Evolutionary conservation across 2,797 vertebrate species (phyloP).

Genomic region (Phrynocephalus forsythii): DNA sequence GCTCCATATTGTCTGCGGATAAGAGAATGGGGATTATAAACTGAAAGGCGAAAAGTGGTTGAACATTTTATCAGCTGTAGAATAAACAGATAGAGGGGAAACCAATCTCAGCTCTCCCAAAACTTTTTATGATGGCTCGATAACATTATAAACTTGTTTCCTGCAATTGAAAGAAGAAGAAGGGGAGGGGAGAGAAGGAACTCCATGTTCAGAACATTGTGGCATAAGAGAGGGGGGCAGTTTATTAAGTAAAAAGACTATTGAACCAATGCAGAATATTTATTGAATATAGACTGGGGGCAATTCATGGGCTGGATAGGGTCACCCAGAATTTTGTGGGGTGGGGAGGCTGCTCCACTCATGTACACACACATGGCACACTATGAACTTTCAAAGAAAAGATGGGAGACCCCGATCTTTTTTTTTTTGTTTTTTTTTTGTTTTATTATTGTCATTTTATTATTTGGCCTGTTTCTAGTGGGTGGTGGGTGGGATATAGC

Average conservation of each 20-base stretch:
- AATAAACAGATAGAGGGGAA: constrained; percentile 80
- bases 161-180: constrained; percentile 71
- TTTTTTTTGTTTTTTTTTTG: too few relatives aligned
- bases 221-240: constrained; percentile 37
- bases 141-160: constrained; percentile 78
- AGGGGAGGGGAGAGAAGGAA: constrained; percentile 33
- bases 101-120: constrained; percentile 71
- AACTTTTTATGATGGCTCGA: constrained; percentile 76
- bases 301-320: too few relatives aligned
- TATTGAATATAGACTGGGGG: too few relatives aligned
- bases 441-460: too few relatives aligned
- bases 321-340: too few relatives aligned
- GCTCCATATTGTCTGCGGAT: constrained; percentile 69
- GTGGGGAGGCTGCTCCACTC: too few relatives aligned
- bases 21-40: constrained; percentile 64
- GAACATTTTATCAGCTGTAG: constrained; percentile 74
- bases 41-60: constrained; percentile 68
- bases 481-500: too few relatives aligned
- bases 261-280: background rate
- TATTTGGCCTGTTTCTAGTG: too few relatives aligned
- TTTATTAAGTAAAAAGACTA: constrained; percentile 45
- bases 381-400: too few relatives aligned
- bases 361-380: too few relatives aligned
- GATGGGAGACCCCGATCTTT: too few relatives aligned
- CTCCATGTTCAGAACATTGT: constrained; percentile 54